These are phyloP conservation scores for Mimumesa dahlbomi DNA, from an alignment of 2,888 invertebrate genomes.

Conservation along the genomic window DNA sequence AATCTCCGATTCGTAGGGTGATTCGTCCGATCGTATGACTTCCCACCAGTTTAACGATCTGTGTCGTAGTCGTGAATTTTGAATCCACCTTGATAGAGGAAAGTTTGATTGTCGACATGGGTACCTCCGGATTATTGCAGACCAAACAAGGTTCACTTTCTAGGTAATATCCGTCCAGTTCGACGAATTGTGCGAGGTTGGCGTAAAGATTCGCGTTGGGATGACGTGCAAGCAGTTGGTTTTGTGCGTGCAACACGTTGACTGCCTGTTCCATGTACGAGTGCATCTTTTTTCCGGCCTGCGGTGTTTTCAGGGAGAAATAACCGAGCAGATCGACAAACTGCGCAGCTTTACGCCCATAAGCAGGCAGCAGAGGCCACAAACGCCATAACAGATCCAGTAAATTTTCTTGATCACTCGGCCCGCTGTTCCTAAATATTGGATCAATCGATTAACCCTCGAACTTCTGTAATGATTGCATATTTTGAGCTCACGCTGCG, in stretches of 20 bases:
- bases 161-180: constrained; percentile 96
- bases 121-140: constrained; percentile 98
- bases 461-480: no score
- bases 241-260: constrained; percentile 92
- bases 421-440: constrained; percentile 88
- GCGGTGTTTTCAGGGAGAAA: constrained; percentile 92
- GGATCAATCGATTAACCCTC: no score
- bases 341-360: constrained; percentile 96
- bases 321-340: constrained; percentile 98
- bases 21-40: constrained; percentile 98
- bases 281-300: constrained; percentile 85
- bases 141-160: constrained; percentile 99
- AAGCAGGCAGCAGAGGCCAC: constrained; percentile 94
- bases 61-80: constrained; percentile 98
- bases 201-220: constrained; percentile 97
- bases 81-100: constrained; percentile 97
- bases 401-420: constrained; percentile 88
- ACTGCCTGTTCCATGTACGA: constrained; percentile 94
- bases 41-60: constrained; percentile 97
- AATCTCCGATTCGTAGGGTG: constrained; percentile 94
- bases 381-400: constrained; percentile 93
- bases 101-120: constrained; percentile 94
- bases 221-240: constrained; percentile 92
- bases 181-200: constrained; percentile 95
- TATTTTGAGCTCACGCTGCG: not conserved